Conservation (phyloP, 2,113 vertebrate species). For the Sitta europaea region DNA sequence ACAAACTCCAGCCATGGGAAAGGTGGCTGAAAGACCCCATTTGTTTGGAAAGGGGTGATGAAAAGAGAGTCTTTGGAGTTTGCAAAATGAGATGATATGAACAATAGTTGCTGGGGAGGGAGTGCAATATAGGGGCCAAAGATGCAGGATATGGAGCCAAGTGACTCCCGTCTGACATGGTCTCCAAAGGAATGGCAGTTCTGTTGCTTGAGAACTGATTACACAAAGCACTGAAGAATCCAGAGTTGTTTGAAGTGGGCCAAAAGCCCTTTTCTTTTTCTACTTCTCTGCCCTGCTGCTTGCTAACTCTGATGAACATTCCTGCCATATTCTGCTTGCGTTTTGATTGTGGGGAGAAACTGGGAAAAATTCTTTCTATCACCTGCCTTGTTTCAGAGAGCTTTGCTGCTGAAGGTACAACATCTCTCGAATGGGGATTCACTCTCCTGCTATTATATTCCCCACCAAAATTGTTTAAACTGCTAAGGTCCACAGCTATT, state of each 20-base stretch:
- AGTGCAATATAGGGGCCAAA: not conserved
- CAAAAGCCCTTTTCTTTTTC: not conserved
- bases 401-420: not conserved
- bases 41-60: not conserved
- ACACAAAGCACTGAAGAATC: not conserved
- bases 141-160: not conserved
- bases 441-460: rapidly evolving
- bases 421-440: not conserved
- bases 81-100: not conserved
- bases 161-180: rapidly evolving
- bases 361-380: not conserved
- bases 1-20: not conserved
- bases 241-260: not conserved
- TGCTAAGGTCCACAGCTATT: not conserved
- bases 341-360: not conserved
- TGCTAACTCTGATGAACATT: not conserved
- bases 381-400: not conserved
- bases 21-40: not conserved
- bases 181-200: not conserved
- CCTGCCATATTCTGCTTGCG: not conserved
- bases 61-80: not conserved
- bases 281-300: not conserved
- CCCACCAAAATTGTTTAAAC: not conserved
- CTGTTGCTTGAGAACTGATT: not conserved
- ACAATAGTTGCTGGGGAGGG: not conserved